phyloP scores from a whole-genome alignment of 1,140 invertebrate species.

The Helicoverpa armigera region DNA sequence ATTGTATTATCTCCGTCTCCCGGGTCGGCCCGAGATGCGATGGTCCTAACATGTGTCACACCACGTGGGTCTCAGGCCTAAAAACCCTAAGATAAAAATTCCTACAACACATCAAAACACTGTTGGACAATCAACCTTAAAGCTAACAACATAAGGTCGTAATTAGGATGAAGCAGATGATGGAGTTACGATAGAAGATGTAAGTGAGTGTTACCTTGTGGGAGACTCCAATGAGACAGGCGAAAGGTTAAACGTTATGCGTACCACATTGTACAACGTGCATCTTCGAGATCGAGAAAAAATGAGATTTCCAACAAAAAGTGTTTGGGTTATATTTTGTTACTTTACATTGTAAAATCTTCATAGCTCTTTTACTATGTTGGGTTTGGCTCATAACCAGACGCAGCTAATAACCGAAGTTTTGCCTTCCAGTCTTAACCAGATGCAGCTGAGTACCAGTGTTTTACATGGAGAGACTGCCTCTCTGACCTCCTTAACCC shows the following conservation, averaged over 20 bases:
- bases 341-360: neutral
- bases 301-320: slow-evolving; percentile 37
- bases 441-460: too few species aligned
- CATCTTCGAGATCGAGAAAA: slow-evolving; percentile 40
- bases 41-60: slow-evolving; percentile 75
- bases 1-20: slow-evolving; percentile 71
- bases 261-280: slow-evolving; percentile 73
- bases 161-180: slow-evolving; percentile 5
- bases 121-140: slow-evolving; percentile 37
- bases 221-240: slow-evolving; percentile 76
- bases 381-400: too few species aligned
- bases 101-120: slow-evolving; percentile 6
- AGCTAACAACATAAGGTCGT: neutral
- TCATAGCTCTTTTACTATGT: neutral
- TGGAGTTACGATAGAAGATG: slow-evolving; percentile 25
- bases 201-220: slow-evolving; percentile 71
- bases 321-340: neutral
- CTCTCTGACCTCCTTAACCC: too few species aligned
- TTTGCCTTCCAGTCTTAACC: too few species aligned
- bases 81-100: slow-evolving; percentile 46
- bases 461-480: too few species aligned
- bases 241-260: slow-evolving; percentile 78
- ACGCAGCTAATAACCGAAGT: too few species aligned
- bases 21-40: slow-evolving; percentile 70
- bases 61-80: slow-evolving; percentile 77